Evolutionary conservation across 1,140 invertebrate species (phyloP), one percentile per base, ranked within the genome.

Genomic region (Polypedilum pembai): DNA sequence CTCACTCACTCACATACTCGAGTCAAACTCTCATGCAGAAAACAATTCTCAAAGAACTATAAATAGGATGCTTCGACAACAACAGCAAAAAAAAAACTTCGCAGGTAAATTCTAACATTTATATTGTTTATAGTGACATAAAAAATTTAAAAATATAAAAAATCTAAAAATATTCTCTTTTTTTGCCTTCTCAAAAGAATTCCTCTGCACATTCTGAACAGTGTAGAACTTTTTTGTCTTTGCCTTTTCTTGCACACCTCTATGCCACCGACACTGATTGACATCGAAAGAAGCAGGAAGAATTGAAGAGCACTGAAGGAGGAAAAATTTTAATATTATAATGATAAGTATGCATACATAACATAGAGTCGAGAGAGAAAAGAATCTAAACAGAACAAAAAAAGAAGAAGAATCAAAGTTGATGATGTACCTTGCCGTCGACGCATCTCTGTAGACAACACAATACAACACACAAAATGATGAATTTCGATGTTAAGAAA

Each of bases 61-160:
- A 56, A 12, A 56, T 56, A 56, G 45, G 45, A 56, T 56, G 8
- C 45, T 56, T n/a, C 45, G 45, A 56, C 45, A 56, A 45, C 8
- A 56, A 56, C 12, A 12, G 4, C 12, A 12, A 56, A 56, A 45
- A 45, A 45, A 8, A 56, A 56, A 12, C 45, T 56, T 56, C 45
- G 45, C 45, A 56, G 45, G 45, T 56, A 56, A 56, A 56, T 56
- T 56, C 45, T 56, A 56, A 56, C 12, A 56, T 56, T 15, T n/a
- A 56, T 56, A 56, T 56, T 56, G 45, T 56, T 56, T 56, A 56
- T 15, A 56, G 45, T 56, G 45, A 56, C 45, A 56, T 56, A 56
- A 56, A 33, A 56, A 56, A 15, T 56, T 56, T 15, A 56, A 56
- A 56, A 15, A 15, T 4, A 56, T 12, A 56, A 33, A 33, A 33